Conservation (phyloP, 2,113 vertebrate genomes). For the Antidorcas marsupialis region DNA sequence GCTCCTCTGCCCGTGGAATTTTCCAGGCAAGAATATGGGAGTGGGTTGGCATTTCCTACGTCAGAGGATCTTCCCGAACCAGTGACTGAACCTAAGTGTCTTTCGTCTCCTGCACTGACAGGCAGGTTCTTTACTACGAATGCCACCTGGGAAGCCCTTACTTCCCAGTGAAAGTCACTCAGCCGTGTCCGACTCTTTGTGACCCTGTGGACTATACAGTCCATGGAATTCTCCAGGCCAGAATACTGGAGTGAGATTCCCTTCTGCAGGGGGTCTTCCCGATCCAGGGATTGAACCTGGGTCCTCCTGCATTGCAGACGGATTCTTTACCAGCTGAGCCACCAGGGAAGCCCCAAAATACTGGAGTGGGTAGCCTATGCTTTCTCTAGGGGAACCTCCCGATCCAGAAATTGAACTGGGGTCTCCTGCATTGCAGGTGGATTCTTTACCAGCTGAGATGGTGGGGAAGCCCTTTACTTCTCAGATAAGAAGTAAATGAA, state of each 20-base stretch:
- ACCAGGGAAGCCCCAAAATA: background rate
- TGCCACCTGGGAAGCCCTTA: background rate
- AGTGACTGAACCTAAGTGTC: background rate
- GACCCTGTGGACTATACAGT: background rate
- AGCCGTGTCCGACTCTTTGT: background rate
- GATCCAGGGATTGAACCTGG: background rate
- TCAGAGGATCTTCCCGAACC: background rate
- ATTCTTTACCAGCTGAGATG: background rate
- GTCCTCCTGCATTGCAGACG: background rate
- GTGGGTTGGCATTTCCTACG: background rate
- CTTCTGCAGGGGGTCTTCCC: background rate
- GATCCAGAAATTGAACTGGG: background rate
- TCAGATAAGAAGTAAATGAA: background rate
- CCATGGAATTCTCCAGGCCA: background rate
- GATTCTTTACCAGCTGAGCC: background rate
- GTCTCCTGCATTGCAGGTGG: background rate
- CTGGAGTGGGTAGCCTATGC: background rate
- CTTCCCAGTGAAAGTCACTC: background rate
- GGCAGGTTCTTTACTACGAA: background rate
- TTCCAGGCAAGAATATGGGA: background rate
- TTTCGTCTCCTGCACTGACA: background rate
- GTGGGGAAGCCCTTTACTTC: accelerated
- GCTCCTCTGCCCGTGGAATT: background rate
- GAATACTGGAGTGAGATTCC: background rate
- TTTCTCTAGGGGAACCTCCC: background rate